Percentiles rank a stretch among this genome's conserved stretches.
phyloP scores from a whole-genome alignment of 2,113 vertebrate genomes.

The Athene cunicularia region DNA sequence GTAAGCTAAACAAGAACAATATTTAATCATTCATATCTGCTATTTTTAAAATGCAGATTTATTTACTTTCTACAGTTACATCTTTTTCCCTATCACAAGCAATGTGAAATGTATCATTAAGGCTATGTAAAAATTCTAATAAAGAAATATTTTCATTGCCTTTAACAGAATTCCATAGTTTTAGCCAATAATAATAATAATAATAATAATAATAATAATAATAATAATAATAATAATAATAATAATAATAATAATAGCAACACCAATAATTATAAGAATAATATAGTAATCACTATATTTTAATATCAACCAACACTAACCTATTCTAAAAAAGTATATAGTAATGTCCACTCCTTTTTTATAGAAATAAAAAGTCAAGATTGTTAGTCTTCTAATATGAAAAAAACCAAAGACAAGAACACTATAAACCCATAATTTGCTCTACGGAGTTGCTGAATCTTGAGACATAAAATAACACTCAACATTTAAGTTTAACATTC shows the following conservation, averaged over 20 bases:
- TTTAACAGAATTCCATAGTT: slow-evolving; percentile 15
- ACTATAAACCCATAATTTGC: background rate
- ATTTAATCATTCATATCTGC: background rate
- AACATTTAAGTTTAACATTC: background rate
- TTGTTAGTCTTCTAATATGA: background rate
- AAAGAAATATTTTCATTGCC: slow-evolving; percentile 3
- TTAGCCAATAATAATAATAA: background rate
- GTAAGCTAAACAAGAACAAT: background rate
- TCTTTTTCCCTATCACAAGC: background rate
- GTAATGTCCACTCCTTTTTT: background rate
- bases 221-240: background rate
- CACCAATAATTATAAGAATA: no score
- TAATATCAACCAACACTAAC: background rate
- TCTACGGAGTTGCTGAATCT: background rate
- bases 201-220: background rate
- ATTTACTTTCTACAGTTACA: background rate
- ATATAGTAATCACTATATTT: no score
- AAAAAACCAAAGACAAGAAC: background rate
- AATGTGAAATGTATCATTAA: background rate
- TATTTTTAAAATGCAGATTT: background rate
- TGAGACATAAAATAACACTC: background rate
- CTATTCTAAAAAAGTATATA: background rate
- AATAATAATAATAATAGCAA: no score
- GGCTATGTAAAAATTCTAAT: background rate
- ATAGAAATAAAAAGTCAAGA: background rate